These are phyloP conservation scores for Caradrina clavipalpis DNA, from an alignment of 2,888 invertebrate species.

Conservation along the genomic window DNA sequence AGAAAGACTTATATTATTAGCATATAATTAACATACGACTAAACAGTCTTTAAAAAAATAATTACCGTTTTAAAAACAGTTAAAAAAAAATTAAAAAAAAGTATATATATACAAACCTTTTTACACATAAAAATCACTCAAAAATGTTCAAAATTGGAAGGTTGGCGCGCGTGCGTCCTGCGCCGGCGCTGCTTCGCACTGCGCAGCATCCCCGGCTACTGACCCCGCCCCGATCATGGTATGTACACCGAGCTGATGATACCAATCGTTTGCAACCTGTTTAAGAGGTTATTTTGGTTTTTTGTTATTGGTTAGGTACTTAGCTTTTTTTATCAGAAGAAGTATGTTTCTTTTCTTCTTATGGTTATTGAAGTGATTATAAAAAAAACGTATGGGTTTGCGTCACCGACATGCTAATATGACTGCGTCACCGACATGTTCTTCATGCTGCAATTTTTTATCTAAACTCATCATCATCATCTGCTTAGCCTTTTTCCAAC, in stretches of 20 bases:
- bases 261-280: slow-evolving; percentile 41
- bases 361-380: too few relatives aligned
- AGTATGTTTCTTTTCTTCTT: too few relatives aligned
- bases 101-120: slow-evolving; percentile 51
- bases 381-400: too few relatives aligned
- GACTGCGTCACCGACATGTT: too few relatives aligned
- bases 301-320: background rate
- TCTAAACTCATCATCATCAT: too few relatives aligned
- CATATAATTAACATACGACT: slow-evolving; percentile 13
- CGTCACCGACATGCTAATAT: too few relatives aligned
- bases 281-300: background rate
- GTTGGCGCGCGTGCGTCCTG: slow-evolving; percentile 60
- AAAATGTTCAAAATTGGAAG: slow-evolving; percentile 13
- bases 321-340: too few relatives aligned
- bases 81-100: background rate
- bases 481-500: too few relatives aligned
- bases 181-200: slow-evolving; percentile 63
- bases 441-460: too few relatives aligned
- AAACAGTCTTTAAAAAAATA: background rate
- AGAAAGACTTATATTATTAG: slow-evolving; percentile 3
- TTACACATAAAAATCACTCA: slow-evolving; percentile 41
- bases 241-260: slow-evolving; percentile 41
- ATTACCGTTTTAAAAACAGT: background rate
- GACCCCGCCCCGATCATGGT: slow-evolving; percentile 51
- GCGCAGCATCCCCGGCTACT: slow-evolving; percentile 67